Percentiles rank a stretch among this genome's conserved stretches.
These are phyloP conservation scores for Drosophila fungiperda DNA, from an alignment of 2,888 invertebrate genomes.

Conservation along the genomic window DNA sequence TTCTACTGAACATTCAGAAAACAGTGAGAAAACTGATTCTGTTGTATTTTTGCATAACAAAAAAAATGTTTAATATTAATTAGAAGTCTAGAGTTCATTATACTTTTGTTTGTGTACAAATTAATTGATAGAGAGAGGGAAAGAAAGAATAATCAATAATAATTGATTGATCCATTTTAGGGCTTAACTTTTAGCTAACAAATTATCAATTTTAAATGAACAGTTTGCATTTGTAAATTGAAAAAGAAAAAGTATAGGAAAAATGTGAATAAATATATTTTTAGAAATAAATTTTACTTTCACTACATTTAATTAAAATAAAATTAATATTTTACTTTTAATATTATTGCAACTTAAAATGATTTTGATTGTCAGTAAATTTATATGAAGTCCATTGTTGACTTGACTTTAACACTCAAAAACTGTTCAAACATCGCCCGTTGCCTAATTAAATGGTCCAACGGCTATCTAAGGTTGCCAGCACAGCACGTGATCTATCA, in stretches of 20 bases:
- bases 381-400: neutral
- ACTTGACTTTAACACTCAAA: slow-evolving; percentile 7
- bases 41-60: too few relatives aligned
- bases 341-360: neutral
- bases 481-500: slow-evolving; percentile 55
- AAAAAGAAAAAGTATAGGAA: neutral
- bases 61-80: too few relatives aligned
- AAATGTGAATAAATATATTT: neutral
- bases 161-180: neutral
- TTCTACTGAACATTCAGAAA: neutral
- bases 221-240: neutral
- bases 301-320: neutral
- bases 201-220: neutral
- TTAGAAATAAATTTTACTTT: neutral
- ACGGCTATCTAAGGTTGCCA: slow-evolving; percentile 20
- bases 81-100: neutral
- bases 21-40: neutral
- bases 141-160: neutral
- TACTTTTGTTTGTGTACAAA: too few relatives aligned
- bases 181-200: neutral
- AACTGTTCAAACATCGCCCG: neutral
- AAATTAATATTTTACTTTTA: neutral
- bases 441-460: slow-evolving; percentile 1
- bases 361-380: neutral
- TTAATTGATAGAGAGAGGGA: neutral